A percentile compares a stretch with the other conserved stretches of the same genome.
Evolutionary conservation across 2,888 invertebrate species (phyloP).

Genomic region (Drosophila formosana): DNA sequence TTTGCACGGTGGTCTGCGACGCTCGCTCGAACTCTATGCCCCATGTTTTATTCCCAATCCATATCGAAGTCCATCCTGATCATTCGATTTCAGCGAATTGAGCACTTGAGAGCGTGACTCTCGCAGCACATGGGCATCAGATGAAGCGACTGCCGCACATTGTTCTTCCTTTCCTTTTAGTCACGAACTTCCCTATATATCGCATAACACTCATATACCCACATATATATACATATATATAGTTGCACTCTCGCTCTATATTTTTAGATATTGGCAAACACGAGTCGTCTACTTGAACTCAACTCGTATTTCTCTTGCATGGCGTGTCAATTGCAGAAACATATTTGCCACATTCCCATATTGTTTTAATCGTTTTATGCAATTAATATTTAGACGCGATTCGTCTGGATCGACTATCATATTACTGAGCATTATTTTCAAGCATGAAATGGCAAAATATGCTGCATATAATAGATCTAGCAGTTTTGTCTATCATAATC

Average conservation of each 20-base stretch:
- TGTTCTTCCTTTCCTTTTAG: slow-evolving; percentile 37
- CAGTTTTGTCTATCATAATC: no score
- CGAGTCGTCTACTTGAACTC: not conserved
- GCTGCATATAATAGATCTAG: no score
- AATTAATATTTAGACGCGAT: not conserved
- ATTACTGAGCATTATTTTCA: not conserved
- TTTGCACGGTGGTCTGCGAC: slow-evolving; percentile 53
- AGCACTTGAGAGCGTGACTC: slow-evolving; percentile 63
- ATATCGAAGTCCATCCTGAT: slow-evolving; percentile 18
- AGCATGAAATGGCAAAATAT: not conserved
- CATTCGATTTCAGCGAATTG: slow-evolving; percentile 40
- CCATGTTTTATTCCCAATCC: not conserved
- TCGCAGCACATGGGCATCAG: slow-evolving; percentile 49
- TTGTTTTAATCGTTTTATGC: no score
- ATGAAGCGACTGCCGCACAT: slow-evolving; percentile 39
- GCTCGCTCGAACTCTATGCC: no score
- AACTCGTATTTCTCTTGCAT: not conserved
- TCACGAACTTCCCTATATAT: slow-evolving; percentile 47
- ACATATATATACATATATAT: not conserved
- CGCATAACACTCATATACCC: no score
- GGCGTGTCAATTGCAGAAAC: not conserved
- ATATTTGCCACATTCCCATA: not conserved
- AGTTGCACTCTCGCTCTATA: slow-evolving; percentile 11
- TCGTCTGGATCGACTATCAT: not conserved
- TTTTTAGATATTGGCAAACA: slow-evolving; percentile 17